Evolutionary conservation across 1,140 invertebrate genomes (phyloP), one percentile per base, ranked within the genome.

Genomic region (Bemisia tabaci): DNA sequence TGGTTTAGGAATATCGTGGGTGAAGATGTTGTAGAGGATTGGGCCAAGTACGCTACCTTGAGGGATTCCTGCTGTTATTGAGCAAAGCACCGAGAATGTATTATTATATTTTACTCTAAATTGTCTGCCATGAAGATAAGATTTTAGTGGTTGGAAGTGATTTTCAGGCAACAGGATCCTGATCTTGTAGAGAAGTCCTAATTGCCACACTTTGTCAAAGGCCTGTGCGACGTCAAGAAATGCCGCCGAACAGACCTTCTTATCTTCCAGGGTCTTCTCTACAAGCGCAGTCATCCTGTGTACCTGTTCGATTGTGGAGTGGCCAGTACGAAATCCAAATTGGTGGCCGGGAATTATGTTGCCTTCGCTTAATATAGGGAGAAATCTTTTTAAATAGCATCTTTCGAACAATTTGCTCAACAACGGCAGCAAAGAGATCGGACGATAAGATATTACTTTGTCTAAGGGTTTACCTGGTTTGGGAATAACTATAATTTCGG

Each of bases 131-230:
- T n/a, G n/a, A n/a, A n/a, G n/a, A 33, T 64, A 64, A n/a, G 63
- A 64, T 26, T 64, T 64, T 12, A 25, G 26, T 17, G 48, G 26
- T 33, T 33, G 63, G 9, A n/a, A 64, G 26, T 64, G 26, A 1
- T 22, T 23, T 27, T 22, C 22, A 33, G 26, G 26, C 12, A 64
- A 33, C 21, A 64, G 27, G 26, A 22, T 1, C 22, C 33, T 22
- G 25, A 64, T 22, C 48, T 27, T 64, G n/a, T 25, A 33, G 12
- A 64, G 63, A 1, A 64, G 63, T 1, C 73, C 75, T 23, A 72
- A 64, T 60, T 76, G 73, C 74, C 75, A 76, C 0, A 76, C 73
- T 63, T 70, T 71, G 65, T 75, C 73, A 65, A 73, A 73, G 5
- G 69, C 68, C 64, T 74, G 71, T 0, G 39, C 25, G n/a, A 73